phyloP scores from a whole-genome alignment of 2,888 invertebrate genomes.

The Ichneumon xanthorius region DNA sequence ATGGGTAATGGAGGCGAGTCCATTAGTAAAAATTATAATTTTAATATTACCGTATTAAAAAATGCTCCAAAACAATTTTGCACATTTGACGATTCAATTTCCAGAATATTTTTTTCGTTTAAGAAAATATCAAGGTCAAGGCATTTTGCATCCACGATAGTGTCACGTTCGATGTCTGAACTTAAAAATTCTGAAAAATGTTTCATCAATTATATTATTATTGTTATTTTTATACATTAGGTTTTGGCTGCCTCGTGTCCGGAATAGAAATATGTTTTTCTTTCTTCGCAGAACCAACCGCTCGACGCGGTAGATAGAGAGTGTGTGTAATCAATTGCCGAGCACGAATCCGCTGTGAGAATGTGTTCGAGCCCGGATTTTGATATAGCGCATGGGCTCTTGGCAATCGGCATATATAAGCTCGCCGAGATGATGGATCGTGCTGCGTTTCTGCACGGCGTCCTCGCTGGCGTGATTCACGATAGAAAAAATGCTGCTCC shows the following conservation, averaged over 20 bases:
- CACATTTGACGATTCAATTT: too few relatives aligned
- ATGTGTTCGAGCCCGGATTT: neutral
- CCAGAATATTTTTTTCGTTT: too few relatives aligned
- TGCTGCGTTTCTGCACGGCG: slow-evolving; percentile 17
- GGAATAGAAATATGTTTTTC: neutral
- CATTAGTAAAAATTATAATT: too few relatives aligned
- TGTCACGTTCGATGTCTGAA: too few relatives aligned
- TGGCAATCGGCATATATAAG: slow-evolving; percentile 1
- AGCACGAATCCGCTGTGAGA: slow-evolving; percentile 1
- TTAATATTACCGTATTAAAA: too few relatives aligned
- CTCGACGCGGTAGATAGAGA: neutral
- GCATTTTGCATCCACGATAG: too few relatives aligned
- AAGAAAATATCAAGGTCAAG: too few relatives aligned
- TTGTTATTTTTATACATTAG: neutral
- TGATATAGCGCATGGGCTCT: neutral
- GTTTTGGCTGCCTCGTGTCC: neutral
- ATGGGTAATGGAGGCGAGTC: too few relatives aligned
- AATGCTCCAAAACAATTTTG: too few relatives aligned
- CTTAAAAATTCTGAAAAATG: too few relatives aligned
- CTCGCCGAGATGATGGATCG: slow-evolving; percentile 15
- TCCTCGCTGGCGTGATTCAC: slow-evolving; percentile 1
- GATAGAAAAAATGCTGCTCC: slow-evolving; percentile 19
- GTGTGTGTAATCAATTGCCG: slow-evolving; percentile 9
- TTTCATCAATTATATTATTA: neutral
- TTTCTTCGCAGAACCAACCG: neutral